phyloP scores from a whole-genome alignment of 2,797 vertebrate species.

The Capromys pilorides region DNA sequence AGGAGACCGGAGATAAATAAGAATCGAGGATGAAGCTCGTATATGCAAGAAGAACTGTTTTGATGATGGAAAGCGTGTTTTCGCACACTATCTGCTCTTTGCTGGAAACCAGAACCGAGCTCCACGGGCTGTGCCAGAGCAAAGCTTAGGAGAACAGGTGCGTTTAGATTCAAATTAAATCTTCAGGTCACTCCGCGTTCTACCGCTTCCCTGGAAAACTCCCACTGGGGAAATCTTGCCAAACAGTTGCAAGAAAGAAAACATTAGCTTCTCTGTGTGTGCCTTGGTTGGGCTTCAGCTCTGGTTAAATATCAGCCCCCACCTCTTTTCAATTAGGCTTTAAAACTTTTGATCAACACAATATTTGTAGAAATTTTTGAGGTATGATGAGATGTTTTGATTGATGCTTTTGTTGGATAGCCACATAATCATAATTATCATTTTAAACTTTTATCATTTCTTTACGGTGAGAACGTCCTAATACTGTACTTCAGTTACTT shows the following conservation, averaged over 20 bases:
- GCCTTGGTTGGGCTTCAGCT: background rate
- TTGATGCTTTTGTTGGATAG: background rate
- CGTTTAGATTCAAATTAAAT: conserved; percentile 3
- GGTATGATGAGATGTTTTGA: background rate
- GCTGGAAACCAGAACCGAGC: conserved; percentile 4
- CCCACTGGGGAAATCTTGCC: background rate
- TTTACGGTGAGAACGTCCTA: background rate
- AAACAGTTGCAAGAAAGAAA: background rate
- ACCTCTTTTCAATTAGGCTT: background rate
- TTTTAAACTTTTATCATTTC: background rate
- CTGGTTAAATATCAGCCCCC: background rate
- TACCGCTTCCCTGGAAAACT: background rate
- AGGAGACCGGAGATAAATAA: background rate
- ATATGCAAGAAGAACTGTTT: conserved; percentile 11
- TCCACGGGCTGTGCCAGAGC: background rate
- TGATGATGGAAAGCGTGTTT: background rate
- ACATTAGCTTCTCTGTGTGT: background rate
- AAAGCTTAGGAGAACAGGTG: background rate
- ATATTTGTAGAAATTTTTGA: background rate
- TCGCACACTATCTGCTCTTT: background rate
- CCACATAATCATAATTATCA: background rate
- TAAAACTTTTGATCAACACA: background rate
- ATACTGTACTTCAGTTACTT: background rate
- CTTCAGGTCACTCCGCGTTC: background rate
- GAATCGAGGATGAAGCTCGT: background rate